A percentile compares a stretch with the other conserved stretches of the same genome.
Conservation (phyloP, 2,113 vertebrate genomes). For the Etheostoma spectabile region DNA sequence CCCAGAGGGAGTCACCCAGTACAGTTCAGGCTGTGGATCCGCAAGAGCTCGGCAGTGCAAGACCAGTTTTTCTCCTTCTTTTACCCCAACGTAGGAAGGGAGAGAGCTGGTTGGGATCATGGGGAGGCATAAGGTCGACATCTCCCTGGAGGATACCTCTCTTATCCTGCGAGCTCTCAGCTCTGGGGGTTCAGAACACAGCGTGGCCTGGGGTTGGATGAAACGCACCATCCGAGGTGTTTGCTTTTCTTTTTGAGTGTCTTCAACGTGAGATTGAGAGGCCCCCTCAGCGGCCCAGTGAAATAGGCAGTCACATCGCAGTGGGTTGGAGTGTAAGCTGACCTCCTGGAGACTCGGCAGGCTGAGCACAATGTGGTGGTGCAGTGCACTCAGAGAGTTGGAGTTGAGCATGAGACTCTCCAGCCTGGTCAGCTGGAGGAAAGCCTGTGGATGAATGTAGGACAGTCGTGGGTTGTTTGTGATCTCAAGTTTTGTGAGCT, state of each 20-base stretch:
- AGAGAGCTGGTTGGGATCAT: slow-evolving; percentile 90
- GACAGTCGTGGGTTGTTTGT: slow-evolving; percentile 97
- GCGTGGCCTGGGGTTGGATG: slow-evolving; percentile 94
- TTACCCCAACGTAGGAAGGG: slow-evolving; percentile 84
- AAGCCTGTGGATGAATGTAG: slow-evolving; percentile 94
- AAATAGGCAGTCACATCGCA: slow-evolving; percentile 96
- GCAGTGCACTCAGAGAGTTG: slow-evolving; percentile 94
- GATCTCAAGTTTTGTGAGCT: slow-evolving; percentile 96
- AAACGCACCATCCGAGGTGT: slow-evolving; percentile 87
- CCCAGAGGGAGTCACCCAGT: slow-evolving; percentile 93
- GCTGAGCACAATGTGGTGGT: slow-evolving; percentile 89
- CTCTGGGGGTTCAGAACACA: slow-evolving; percentile 95
- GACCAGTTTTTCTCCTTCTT: slow-evolving; percentile 77
- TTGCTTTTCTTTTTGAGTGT: slow-evolving; percentile 57
- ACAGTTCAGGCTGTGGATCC: slow-evolving; percentile 92
- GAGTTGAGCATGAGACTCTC: slow-evolving; percentile 99
- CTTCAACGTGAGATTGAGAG: slow-evolving; percentile 68
- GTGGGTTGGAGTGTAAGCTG: slow-evolving; percentile 95
- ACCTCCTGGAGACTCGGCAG: slow-evolving; percentile 95
- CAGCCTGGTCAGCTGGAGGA: slow-evolving; percentile 89
- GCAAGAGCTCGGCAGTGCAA: slow-evolving; percentile 95
- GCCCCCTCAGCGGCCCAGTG: slow-evolving; percentile 89
- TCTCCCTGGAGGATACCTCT: slow-evolving; percentile 92
- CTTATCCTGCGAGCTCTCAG: slow-evolving; percentile 88
- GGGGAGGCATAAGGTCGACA: slow-evolving; percentile 92